Base-by-base conservation (phyloP, 2,888 invertebrate species). In the Nomada lathburiana region DNA sequence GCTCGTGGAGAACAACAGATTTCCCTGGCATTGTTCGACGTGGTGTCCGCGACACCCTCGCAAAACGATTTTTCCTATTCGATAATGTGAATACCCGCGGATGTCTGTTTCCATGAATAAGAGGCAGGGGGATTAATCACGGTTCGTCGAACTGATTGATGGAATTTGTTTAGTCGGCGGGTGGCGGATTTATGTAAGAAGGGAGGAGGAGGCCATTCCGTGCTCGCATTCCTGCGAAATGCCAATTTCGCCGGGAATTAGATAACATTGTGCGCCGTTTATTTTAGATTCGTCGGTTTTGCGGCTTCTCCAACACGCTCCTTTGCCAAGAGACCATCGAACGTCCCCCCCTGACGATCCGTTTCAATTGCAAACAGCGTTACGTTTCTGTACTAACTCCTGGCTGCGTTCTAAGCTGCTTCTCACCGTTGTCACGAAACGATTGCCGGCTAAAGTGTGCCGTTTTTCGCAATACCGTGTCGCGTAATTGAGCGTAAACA, bases 211-310 rank as follows among this genome's bases (percentile, higher is more conserved):
- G 74, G 63, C 75, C 72, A 70, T 72, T 77, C 77, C 70, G 67
- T 69, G 75, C 80, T 52, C 86, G 83, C 86, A 88, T 89, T 89
- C 89, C 88, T 78, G 81, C 71, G 83, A 85, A 84, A 82, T 85
- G 77, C 80, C 84, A 89, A 85, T 85, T 89, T 88, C 86, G 83
- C 83, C 80, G 82, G 79, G 83, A 89, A 89, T 89, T 89, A 89
- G 89, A 89, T 89, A 89, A 89, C 85, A 80, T 84, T 84, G 84
- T 85, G 73, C 83, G 60, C 72, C 85, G 84, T 86, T 86, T 87
- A 87, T 86, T 87, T 83, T 86, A 86, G 86, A 87, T 87, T 67
- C 82, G 65, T 81, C 71, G 75, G 18, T 47, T 71, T 60, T 60
- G 70, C 59, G 55, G 74, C 55, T 64, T 42, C 69, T 68, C 62